Conservation (phyloP, 2,797 vertebrate genomes). For the Semotilus atromaculatus region DNA sequence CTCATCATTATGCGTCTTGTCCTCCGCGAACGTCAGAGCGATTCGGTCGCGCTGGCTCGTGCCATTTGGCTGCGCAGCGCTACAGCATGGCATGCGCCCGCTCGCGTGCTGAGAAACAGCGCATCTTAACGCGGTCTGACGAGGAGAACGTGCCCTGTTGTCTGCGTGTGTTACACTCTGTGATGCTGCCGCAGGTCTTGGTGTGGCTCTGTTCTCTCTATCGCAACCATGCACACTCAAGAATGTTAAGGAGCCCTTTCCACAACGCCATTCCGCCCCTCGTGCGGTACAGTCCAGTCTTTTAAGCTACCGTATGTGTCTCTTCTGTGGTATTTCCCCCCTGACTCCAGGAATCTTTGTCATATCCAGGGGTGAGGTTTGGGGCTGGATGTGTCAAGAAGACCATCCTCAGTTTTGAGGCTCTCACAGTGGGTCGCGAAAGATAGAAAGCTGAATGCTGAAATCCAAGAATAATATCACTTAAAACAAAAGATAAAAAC, state of each 20-base stretch:
- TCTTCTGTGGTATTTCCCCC: slow-evolving; percentile 28
- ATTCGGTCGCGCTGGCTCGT: slow-evolving; percentile 29
- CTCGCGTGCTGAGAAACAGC: slow-evolving; percentile 29
- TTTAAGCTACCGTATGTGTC: slow-evolving; percentile 1
- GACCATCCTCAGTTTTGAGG: slow-evolving; percentile 5
- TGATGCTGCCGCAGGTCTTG: background rate
- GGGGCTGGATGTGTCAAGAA: background rate
- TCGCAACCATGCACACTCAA: slow-evolving; percentile 19
- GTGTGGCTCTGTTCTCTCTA: slow-evolving; percentile 30
- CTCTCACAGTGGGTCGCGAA: background rate
- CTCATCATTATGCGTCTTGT: slow-evolving; percentile 48
- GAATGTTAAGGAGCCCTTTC: slow-evolving; percentile 35
- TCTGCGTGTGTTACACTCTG: background rate
- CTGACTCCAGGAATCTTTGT: slow-evolving; percentile 38
- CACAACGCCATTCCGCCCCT: slow-evolving; percentile 52
- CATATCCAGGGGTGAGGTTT: slow-evolving; percentile 25
- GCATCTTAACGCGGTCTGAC: slow-evolving; percentile 30
- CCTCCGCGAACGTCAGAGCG: slow-evolving; percentile 41
- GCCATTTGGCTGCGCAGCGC: slow-evolving; percentile 45
- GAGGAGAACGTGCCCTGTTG: slow-evolving; percentile 2
- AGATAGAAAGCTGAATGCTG: background rate
- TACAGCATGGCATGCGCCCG: slow-evolving; percentile 41
- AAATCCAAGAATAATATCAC: slow-evolving; percentile 4
- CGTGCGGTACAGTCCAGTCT: slow-evolving; percentile 18
- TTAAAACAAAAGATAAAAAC: background rate